These are phyloP conservation scores for Trematocara zebra DNA, from an alignment of 2,113 vertebrate species.

Conservation along the genomic window DNA sequence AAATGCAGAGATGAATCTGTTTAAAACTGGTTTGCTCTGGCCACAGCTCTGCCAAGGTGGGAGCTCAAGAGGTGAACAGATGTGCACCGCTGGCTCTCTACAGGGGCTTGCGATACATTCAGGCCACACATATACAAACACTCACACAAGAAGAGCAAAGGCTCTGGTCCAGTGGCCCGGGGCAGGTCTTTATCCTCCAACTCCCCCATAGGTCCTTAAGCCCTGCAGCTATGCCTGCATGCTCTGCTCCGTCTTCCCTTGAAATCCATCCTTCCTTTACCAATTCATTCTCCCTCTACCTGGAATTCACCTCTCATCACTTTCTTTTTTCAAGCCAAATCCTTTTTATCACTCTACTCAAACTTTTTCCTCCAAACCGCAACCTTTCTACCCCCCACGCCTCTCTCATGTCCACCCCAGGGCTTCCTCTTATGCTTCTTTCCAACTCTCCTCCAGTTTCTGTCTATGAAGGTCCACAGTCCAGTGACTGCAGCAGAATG, in stretches of 20 bases:
- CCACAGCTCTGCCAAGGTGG: neutral
- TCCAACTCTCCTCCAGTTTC: neutral
- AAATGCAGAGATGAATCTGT: neutral
- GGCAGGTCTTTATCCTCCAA: constrained; percentile 37
- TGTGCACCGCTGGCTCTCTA: neutral
- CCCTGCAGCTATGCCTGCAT: constrained; percentile 19
- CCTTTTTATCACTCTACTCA: neutral
- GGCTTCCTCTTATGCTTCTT: neutral
- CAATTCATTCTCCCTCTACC: neutral
- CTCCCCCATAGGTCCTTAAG: constrained; percentile 12
- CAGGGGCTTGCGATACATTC: neutral
- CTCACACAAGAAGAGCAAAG: neutral
- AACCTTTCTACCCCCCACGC: neutral
- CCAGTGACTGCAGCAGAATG: constrained; percentile 46
- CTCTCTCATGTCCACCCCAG: neutral
- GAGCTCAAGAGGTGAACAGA: constrained; percentile 28
- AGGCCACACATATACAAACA: neutral
- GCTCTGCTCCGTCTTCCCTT: neutral
- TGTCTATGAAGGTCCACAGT: constrained; percentile 17
- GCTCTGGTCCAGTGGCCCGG: constrained; percentile 30
- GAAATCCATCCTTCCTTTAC: neutral
- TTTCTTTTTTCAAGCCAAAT: neutral
- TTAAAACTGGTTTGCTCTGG: neutral
- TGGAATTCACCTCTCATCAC: neutral
- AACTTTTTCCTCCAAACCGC: neutral